phyloP scores from a whole-genome alignment of 2,113 vertebrate genomes.

The Phylloscopus trochiloides region DNA sequence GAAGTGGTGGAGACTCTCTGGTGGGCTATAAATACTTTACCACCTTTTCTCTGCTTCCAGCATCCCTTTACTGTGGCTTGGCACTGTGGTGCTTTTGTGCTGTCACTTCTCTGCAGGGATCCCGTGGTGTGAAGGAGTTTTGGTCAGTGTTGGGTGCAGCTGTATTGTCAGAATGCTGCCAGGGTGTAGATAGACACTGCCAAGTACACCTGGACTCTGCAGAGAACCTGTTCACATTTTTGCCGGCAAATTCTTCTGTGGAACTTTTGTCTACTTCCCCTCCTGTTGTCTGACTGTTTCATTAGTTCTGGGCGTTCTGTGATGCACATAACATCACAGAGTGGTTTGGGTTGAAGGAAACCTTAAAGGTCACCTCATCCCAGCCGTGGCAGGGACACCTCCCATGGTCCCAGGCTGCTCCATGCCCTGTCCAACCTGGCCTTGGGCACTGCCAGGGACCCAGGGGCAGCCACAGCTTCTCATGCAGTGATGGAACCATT shows the following conservation, averaged over 20 bases:
- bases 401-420: accelerated
- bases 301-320: neutral
- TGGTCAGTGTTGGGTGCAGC: neutral
- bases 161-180: neutral
- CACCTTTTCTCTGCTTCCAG: neutral
- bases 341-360: neutral
- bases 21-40: neutral
- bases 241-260: neutral
- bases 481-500: neutral
- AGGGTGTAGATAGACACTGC: neutral
- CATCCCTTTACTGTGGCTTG: neutral
- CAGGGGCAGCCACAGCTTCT: neutral
- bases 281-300: neutral
- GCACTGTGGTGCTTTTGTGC: neutral
- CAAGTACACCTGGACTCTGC: neutral
- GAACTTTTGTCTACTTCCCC: neutral
- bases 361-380: neutral
- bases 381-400: neutral
- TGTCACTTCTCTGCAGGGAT: neutral
- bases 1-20: neutral
- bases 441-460: neutral
- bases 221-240: neutral
- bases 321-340: neutral
- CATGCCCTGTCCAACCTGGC: neutral
- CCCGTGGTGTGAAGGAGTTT: neutral